These are phyloP conservation scores for Parambassis ranga DNA, from an alignment of 2,797 vertebrate genomes.

Conservation along the genomic window DNA sequence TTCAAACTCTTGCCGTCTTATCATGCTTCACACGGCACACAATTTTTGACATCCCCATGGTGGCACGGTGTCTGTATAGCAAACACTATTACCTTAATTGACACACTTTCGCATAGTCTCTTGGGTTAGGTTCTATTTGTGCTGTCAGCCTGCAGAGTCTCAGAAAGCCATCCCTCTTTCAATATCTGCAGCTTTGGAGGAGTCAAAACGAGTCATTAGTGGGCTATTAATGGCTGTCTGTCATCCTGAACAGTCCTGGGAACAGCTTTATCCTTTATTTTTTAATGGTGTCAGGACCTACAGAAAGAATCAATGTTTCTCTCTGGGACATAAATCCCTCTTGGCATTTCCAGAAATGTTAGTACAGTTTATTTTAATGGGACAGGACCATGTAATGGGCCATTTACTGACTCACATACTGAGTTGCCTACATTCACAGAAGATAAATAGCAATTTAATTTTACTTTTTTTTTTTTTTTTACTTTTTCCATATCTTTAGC, in stretches of 20 bases:
- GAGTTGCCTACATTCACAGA: constrained; percentile 4
- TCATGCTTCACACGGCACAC: too few species aligned
- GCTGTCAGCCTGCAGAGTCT: neutral
- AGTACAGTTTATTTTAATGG: constrained; percentile 16
- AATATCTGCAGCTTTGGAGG: constrained; percentile 1
- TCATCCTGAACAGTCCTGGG: constrained; percentile 21
- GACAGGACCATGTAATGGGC: constrained; percentile 15
- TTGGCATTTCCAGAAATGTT: constrained; percentile 43
- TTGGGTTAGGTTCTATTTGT: neutral
- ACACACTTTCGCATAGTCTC: neutral
- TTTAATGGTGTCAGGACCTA: constrained; percentile 53
- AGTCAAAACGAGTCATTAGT: constrained; percentile 45
- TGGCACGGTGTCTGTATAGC: neutral
- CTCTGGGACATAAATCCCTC: constrained; percentile 40
- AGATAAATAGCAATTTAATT: constrained; percentile 3
- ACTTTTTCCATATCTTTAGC: neutral
- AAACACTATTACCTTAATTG: neutral
- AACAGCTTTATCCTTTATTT: constrained; percentile 49
- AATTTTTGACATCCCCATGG: neutral
- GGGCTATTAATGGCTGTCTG: constrained; percentile 39
- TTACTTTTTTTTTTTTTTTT: neutral
- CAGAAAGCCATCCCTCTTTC: neutral
- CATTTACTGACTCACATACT: constrained; percentile 21
- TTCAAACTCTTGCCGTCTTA: too few species aligned
- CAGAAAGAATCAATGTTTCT: constrained; percentile 41